Evolutionary conservation across 2,888 invertebrate genomes (phyloP).

Genomic region (Nephrotoma flavescens): DNA sequence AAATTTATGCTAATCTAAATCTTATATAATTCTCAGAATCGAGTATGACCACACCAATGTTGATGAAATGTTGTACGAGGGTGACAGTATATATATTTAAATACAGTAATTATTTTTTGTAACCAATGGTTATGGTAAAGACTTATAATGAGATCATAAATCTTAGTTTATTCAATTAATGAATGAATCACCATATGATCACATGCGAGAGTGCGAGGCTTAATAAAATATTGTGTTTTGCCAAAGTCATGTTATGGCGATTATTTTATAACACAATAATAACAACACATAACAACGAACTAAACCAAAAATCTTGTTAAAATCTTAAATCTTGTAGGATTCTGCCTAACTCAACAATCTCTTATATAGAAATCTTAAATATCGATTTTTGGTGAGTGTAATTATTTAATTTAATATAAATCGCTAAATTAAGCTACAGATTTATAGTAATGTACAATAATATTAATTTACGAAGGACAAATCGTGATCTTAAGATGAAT

Average conservation of each 20-base stretch:
- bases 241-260: not conserved
- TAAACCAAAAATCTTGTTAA: not conserved
- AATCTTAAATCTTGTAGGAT: not conserved
- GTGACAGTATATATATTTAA: not conserved
- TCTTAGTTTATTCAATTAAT: not conserved
- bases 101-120: not conserved
- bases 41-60: too few species aligned
- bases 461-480: not conserved
- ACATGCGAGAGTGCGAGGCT: not conserved
- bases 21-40: too few species aligned
- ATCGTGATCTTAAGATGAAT: not conserved
- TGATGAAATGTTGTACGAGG: not conserved
- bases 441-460: not conserved
- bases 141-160: not conserved
- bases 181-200: not conserved
- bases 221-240: not conserved
- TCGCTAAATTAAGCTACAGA: not conserved
- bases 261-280: not conserved
- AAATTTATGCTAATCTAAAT: too few species aligned
- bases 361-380: not conserved
- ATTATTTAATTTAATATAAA: not conserved
- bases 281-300: not conserved
- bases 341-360: not conserved
- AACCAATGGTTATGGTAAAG: not conserved
- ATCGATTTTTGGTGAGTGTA: not conserved